Evolutionary conservation across 92 coral and sea anemone species (phyloP), one percentile per base, ranked within the genome.

Genomic region (Pocillopora meandrina): DNA sequence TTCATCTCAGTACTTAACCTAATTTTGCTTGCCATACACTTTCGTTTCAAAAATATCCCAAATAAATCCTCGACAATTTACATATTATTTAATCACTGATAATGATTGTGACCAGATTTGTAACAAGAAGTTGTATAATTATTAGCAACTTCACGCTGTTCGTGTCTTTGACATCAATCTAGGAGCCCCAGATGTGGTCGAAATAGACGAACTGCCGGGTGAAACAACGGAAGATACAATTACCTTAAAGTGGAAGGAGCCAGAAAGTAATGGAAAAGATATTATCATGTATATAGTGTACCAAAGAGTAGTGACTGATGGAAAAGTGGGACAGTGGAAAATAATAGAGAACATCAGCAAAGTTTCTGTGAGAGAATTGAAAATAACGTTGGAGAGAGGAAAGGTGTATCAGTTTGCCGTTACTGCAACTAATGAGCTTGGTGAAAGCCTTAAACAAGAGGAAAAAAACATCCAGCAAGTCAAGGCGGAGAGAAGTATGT

Each of bases 381-480:
- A 3, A n/a, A 49, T 82, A 12, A 7, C 34, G 10, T 42, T 82
- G 78, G 60, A 61, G 59, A 59, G 36, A 60, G 77, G 61, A 56
- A 70, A 71, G 69, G 35, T n/a, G 21, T 82, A 70, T 17, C 35
- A 82, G 2, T 58, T 58, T 33, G 60, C 60, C 3, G 69, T 70
- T 12, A 82, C 85, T 23, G 84, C 84, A n/a, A 80, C 76, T 52
- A 80, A 80, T 57, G 71, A 12, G 12, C 9, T 55, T 20, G 84
- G 84, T 34, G 84, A 80, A 56, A 56, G 75, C 31, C 17, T 67
- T 0, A 67, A 80, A 59, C 65, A 80, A 67, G 71, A 61, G 2
- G 9, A 59, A 59, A 11, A 1, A 59, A 9, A 59, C 12, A 59
- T 11, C 62, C 13, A 59, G 62, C 13, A 16, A 16, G 62, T 59